Base-by-base conservation (phyloP, 2,113 vertebrate genomes). In the Tautogolabrus adspersus region DNA sequence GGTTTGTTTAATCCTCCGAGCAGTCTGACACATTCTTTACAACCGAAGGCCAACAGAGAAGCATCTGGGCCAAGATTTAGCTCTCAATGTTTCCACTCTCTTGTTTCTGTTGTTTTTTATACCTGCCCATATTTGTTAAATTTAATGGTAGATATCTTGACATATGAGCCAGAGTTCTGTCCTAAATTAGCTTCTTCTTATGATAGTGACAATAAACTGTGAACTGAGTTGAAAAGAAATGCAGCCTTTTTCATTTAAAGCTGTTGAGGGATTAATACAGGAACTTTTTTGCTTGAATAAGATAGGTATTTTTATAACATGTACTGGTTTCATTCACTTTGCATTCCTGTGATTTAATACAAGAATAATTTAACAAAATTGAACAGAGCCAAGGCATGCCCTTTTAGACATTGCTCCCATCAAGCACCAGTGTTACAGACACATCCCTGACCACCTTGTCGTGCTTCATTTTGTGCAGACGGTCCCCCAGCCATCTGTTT, bases 401-500 rank as follows among this genome's bases (percentile, higher is more conserved):
- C 19, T 86, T 75, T 75, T 44, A 58, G 46, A 63, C 13, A 46
- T 23, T 34, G 0, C 56, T 37, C 51, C 18, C 12, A 46, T 70
- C 54, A 73, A 40, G 11, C n/a, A 11, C 15, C 34, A 34, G 55
- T 44, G 55, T n/a, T 61, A 42, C 68, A 70, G 62, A 55, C 55
- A n/a, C 0, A 0, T 75, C 57, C 38, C 52, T 21, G 75, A 58
- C 56, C 51, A 49, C 44, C 79, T 56, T 59, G 21, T 76, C 23
- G 38, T 57, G 46, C 19, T 69, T 79, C 1, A 21, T 64, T 73
- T 70, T 73, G 51, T 71, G 56, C 56, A 70, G 51, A 71, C 37
- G 54, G 75, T 65, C 73, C 30, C 54, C 13, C 13, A 66, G 69
- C 49, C 54, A 67, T 82, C 72, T 65, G 64, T 70, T 77, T 59